These are phyloP conservation scores for Spilarctia lutea DNA, from an alignment of 2,888 invertebrate genomes.

Conservation along the genomic window DNA sequence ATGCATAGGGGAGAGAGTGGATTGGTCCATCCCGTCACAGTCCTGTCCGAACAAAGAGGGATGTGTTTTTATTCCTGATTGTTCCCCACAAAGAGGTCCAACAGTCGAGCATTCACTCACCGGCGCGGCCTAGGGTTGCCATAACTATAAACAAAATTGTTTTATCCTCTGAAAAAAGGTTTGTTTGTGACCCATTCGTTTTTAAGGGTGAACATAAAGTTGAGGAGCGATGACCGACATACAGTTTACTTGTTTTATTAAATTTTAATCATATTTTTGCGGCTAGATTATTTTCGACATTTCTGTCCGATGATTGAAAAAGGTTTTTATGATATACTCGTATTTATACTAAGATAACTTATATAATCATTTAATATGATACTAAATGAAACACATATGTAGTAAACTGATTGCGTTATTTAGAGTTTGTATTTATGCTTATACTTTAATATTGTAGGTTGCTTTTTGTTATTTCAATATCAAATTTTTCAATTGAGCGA, in stretches of 20 bases:
- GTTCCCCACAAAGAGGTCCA: slow-evolving; percentile 72
- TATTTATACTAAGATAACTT: neutral
- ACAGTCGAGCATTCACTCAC: slow-evolving; percentile 72
- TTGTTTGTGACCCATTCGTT: slow-evolving; percentile 40
- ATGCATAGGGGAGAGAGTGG: slow-evolving; percentile 46
- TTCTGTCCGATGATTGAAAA: neutral
- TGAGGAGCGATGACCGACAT: slow-evolving; percentile 36
- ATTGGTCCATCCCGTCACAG: slow-evolving; percentile 64
- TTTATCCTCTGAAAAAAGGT: slow-evolving; percentile 41
- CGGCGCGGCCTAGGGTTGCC: slow-evolving; percentile 60
- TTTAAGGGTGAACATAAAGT: slow-evolving; percentile 40
- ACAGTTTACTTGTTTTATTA: slow-evolving; percentile 20
- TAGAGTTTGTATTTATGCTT: neutral
- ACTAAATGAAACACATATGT: neutral
- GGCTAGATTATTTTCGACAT: neutral
- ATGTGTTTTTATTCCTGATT: slow-evolving; percentile 80
- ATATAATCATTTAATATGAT: neutral
- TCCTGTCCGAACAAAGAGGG: slow-evolving; percentile 67
- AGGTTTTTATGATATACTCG: neutral
- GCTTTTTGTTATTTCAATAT: no score
- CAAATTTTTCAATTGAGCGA: no score
- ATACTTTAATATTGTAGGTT: no score
- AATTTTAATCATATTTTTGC: slow-evolving; percentile 1
- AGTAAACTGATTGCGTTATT: neutral
- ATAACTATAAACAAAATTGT: slow-evolving; percentile 50